Percentiles rank a stretch among this genome's conserved stretches.
Evolutionary conservation across 2,888 invertebrate genomes (phyloP).

Genomic region (Pheosia gnoma): DNA sequence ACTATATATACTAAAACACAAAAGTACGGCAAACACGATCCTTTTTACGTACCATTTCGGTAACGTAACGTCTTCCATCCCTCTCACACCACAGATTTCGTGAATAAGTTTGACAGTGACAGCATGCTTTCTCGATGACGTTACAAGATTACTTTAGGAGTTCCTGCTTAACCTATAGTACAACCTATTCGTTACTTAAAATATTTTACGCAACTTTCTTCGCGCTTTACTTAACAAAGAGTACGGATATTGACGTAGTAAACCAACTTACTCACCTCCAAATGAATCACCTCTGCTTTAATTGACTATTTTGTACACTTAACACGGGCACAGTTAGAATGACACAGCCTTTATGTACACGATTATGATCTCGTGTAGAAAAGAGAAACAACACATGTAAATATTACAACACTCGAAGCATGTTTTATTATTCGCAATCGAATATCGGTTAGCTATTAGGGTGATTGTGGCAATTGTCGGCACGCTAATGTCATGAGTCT

Average conservation of each 20-base stretch:
- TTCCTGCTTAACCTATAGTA: too few relatives aligned
- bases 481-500: constrained; percentile 66
- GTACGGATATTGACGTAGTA: neutral
- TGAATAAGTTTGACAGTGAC: too few relatives aligned
- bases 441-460: constrained; percentile 47
- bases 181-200: too few relatives aligned
- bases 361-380: constrained; percentile 27
- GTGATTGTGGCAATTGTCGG: constrained; percentile 44
- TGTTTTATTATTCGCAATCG: constrained; percentile 46
- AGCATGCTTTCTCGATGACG: too few relatives aligned
- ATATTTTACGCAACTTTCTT: too few relatives aligned
- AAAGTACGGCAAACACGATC: too few relatives aligned
- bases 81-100: too few relatives aligned
- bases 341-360: constrained; percentile 25
- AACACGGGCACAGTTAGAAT: constrained; percentile 35
- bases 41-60: too few relatives aligned
- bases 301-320: constrained; percentile 29
- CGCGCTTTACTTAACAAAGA: too few relatives aligned
- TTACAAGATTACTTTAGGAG: too few relatives aligned
- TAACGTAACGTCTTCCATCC: too few relatives aligned
- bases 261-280: constrained; percentile 9
- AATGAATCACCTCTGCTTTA: constrained; percentile 16
- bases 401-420: constrained; percentile 32
- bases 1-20: too few relatives aligned
- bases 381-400: constrained; percentile 29